Percentiles rank a stretch among this genome's conserved stretches.
Evolutionary conservation across 2,113 vertebrate genomes (phyloP).

Genomic region (Orycteropus afer): DNA sequence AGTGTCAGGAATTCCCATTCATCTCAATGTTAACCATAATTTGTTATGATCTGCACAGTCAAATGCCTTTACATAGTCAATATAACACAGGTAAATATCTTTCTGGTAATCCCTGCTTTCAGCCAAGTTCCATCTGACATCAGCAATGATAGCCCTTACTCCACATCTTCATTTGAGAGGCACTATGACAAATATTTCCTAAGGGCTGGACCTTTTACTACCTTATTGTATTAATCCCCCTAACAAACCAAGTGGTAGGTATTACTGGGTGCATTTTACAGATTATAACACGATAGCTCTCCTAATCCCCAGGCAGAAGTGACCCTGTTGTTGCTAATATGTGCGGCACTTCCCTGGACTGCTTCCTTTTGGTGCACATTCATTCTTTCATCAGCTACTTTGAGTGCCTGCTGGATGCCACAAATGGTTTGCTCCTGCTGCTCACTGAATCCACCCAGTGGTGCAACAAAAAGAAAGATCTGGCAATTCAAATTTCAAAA

Average conservation of each 20-base stretch:
- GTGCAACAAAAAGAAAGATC: too few relatives aligned
- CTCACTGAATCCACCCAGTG: too few relatives aligned
- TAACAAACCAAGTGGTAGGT: background rate
- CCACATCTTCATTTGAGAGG: too few relatives aligned
- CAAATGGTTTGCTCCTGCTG: background rate
- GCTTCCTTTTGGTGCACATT: background rate
- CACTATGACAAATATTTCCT: background rate
- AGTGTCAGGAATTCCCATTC: too few relatives aligned
- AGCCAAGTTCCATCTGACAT: too few relatives aligned
- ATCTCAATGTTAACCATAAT: too few relatives aligned
- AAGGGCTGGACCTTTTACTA: background rate
- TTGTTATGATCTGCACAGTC: too few relatives aligned
- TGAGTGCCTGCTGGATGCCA: background rate
- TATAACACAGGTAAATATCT: too few relatives aligned
- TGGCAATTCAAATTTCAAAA: too few relatives aligned
- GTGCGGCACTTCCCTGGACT: background rate
- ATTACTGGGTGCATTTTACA: background rate
- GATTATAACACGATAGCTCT: background rate
- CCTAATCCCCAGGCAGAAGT: background rate
- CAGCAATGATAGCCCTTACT: too few relatives aligned
- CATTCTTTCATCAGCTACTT: background rate
- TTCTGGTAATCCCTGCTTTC: too few relatives aligned
- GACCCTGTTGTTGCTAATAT: background rate
- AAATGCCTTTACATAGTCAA: too few relatives aligned
- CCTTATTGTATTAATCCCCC: background rate